Base-by-base conservation (phyloP, 2,113 vertebrate species). In the Odontesthes bonariensis region DNA sequence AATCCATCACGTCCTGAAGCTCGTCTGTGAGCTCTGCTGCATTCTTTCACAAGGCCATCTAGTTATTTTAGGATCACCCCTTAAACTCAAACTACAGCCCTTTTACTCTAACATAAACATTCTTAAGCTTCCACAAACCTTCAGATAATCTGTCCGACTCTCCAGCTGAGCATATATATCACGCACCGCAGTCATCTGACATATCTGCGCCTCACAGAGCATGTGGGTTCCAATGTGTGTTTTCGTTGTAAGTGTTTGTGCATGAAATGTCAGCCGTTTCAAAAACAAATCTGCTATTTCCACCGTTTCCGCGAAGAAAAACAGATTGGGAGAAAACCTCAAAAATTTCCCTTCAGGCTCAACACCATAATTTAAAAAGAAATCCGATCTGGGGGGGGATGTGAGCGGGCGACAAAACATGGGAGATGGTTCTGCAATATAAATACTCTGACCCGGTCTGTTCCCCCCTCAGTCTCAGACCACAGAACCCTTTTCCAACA, bases 21-120 rank as follows among this genome's bases (percentile, higher is more conserved):
- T 75, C 42, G 53, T 58, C 75, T 65, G 79, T 81, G 68, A 16
- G 20, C 75, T 73, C 22, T 13, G 6, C 73, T 1, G 17, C 86
- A 85, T 89, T 77, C 74, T 93, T 93, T 93, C 92, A 91, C 91
- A 89, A 83, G 87, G 47, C 81, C 79, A 23, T 85, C 60, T 63
- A 77, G 83, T 90, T 94, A 92, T 94, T 94, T 93, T 88, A 82
- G 85, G 87, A 91, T 87, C 79, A 47, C 75, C 86, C 73, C 80
- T 82, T 88, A 83, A 86, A 87, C 10, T 79, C 66, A 82, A 91
- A 88, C 80, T 80, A 67, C 78, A 82, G 74, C 64, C 80, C 54
- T 85, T 73, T 76, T 14, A 55, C 71, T 66, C 54, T n/a, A 75
- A 88, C 82, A 84, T 70, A 92, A 89, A 89, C 86, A 89, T 79